These are phyloP conservation scores for Strix aluco DNA, from an alignment of 2,113 vertebrate genomes.

Conservation along the genomic window DNA sequence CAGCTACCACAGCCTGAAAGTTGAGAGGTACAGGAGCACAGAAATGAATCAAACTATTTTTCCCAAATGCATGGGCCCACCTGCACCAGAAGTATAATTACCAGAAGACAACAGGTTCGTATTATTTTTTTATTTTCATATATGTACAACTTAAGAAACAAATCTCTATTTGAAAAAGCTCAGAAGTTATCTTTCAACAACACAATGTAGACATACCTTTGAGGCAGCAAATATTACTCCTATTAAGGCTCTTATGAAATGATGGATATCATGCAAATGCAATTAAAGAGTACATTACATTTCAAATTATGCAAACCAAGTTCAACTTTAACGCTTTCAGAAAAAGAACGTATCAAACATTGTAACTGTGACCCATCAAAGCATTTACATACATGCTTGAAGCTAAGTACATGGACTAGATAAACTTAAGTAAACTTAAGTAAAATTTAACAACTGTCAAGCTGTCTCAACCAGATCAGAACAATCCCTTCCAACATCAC, in stretches of 20 bases:
- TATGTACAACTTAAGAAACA: slow-evolving; percentile 37
- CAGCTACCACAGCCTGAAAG: not conserved
- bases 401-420: not conserved
- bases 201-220: not conserved
- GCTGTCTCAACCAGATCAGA: not conserved
- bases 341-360: slow-evolving; percentile 4
- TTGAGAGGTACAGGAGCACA: not conserved
- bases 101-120: not conserved
- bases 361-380: not conserved
- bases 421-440: not conserved
- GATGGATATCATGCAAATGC: slow-evolving; percentile 23
- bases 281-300: slow-evolving; percentile 6
- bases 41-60: not conserved
- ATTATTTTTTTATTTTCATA: slow-evolving; percentile 30
- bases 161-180: slow-evolving; percentile 11
- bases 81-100: not conserved
- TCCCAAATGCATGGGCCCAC: not conserved
- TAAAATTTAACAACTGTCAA: not conserved
- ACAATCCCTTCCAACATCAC: not conserved
- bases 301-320: slow-evolving; percentile 38
- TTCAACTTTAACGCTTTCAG: not conserved
- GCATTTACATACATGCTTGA: slow-evolving; percentile 13
- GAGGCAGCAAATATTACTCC: slow-evolving; percentile 26
- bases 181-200: not conserved
- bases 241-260: slow-evolving; percentile 38